A percentile compares a stretch with the other conserved stretches of the same genome.
Evolutionary conservation across 2,888 invertebrate genomes (phyloP).

Genomic region (Heliconius erato): DNA sequence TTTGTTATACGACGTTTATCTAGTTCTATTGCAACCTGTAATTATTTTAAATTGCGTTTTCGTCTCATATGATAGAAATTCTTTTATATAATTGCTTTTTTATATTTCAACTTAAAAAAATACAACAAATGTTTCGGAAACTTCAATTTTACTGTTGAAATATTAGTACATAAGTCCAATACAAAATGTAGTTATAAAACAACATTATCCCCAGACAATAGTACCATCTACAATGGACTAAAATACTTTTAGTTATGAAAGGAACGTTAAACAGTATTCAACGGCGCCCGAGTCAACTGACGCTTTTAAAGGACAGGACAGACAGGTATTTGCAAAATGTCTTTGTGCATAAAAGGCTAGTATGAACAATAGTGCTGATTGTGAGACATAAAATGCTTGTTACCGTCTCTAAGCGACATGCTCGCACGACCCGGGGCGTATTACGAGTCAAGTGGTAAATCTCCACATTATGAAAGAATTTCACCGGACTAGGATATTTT

Average conservation of each 20-base stretch:
- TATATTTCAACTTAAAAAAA: background rate
- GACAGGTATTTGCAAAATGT: constrained; percentile 40
- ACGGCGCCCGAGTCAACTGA: constrained; percentile 31
- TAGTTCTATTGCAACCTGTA: background rate
- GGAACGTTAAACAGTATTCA: constrained; percentile 32
- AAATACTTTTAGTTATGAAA: constrained; percentile 26
- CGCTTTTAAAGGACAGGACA: constrained; percentile 32
- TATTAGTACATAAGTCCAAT: background rate
- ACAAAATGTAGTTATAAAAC: background rate
- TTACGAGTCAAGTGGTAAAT: constrained; percentile 36
- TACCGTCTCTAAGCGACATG: constrained; percentile 42
- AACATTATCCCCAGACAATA: constrained; percentile 1
- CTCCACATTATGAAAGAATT: constrained; percentile 31
- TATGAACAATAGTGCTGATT: constrained; percentile 51
- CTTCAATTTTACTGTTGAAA: too few species aligned
- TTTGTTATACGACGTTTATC: background rate
- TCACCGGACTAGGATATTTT: constrained; percentile 9
- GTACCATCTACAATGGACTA: background rate
- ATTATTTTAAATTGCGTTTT: background rate
- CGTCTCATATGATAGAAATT: background rate
- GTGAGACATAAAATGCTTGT: constrained; percentile 48
- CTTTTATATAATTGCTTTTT: background rate
- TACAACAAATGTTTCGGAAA: too few species aligned
- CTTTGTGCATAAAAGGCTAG: constrained; percentile 46
- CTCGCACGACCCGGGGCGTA: constrained; percentile 33